Base-by-base conservation (phyloP, 2,797 vertebrate genomes). In the Semaprochilodus insignis region DNA sequence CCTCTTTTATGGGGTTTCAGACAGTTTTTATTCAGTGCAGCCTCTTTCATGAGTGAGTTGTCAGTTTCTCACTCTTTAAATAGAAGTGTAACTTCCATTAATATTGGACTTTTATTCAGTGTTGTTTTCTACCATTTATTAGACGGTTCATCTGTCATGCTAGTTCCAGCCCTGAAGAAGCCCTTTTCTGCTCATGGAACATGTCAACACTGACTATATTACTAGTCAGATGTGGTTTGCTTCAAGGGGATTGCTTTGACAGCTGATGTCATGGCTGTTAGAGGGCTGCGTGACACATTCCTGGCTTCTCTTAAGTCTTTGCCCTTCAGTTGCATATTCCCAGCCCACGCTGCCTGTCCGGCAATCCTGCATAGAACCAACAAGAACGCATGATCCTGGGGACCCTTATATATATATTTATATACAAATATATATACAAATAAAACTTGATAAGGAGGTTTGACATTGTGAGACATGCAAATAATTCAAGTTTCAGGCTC, bases 131-230 rank as follows among this genome's bases (percentile, higher is more conserved):
- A 3, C n/a, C 27, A 40, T 81, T 72, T 57, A 57, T 80, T 75
- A 77, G 40, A 62, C 62, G 17, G 54, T 71, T 60, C 63, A 66
- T 66, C 25, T 48, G 44, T 25, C 62, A n/a, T n/a, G 25, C 36
- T 52, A 60, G 34, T 57, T 6, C 72, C 27, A 69, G 40, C 62
- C 85, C 82, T 65, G 25, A 27, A 81, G 78, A 62, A 81, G 54
- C 34, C 67, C 54, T 79, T 82, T 85, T 76, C 77, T 55, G 70
- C 83, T 87, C 57, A 62, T 78, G 70, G 69, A 77, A 81, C 71
- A 87, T 85, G 81, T 87, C 74, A 83, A 63, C 83, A 80, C 69
- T 78, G 74, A 87, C 81, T 87, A 54, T 70, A 78, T 74, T 85
- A 78, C 70, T 70, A 81, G 63, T 87, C 83, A 83, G 81, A 87